phyloP scores from a whole-genome alignment of 2,888 invertebrate genomes.

The Ferrisia virgata region DNA sequence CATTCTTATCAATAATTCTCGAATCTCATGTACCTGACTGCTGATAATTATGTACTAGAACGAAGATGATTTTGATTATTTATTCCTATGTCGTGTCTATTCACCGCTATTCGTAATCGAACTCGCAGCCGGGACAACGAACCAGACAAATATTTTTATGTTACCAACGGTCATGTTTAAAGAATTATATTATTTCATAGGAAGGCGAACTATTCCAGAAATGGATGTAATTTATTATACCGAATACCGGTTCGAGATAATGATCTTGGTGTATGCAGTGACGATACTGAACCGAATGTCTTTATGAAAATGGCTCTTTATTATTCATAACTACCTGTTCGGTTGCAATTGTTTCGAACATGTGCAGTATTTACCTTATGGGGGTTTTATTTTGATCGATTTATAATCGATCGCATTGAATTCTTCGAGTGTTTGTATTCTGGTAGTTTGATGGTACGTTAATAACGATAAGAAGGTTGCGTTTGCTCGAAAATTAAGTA shows the following conservation, averaged over 20 bases:
- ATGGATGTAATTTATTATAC: constrained; percentile 23
- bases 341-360: neutral
- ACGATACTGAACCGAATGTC: neutral
- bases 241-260: constrained; percentile 23
- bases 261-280: neutral
- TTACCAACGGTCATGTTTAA: constrained; percentile 2
- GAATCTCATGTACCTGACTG: neutral
- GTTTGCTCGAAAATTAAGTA: neutral
- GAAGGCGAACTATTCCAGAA: constrained; percentile 15
- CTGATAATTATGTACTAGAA: too few species aligned
- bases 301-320: constrained; percentile 3
- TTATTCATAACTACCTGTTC: constrained; percentile 12
- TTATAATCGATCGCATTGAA: neutral
- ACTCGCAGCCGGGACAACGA: neutral
- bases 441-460: neutral
- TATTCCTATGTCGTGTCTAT: neutral
- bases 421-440: neutral
- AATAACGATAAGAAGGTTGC: neutral
- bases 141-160: constrained; percentile 4
- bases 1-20: neutral
- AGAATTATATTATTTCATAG: neutral
- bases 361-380: neutral
- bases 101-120: neutral
- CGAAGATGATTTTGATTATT: neutral
- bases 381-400: neutral